Base-by-base conservation (phyloP, 2,888 invertebrate species). In the Laspeyria flexula region DNA sequence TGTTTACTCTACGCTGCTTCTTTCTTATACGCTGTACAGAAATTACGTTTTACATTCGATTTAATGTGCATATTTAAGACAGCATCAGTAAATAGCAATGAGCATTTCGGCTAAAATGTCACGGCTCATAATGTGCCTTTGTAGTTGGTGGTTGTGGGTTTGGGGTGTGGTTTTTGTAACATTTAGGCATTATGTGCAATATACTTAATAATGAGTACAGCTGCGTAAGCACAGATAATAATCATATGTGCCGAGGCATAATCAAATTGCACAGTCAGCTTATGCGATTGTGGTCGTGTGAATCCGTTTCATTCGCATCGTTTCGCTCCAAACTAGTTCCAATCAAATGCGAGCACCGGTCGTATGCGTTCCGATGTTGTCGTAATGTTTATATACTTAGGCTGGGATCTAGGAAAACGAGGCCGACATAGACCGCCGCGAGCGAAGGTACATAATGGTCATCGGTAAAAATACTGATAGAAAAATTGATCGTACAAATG, bases 161-260 rank as follows among this genome's bases (percentile, higher is more conserved):
- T n/a, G n/a, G n/a, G n/a, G n/a, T n/a, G n/a, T n/a, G 52, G 55
- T 59, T 68, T 64, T 47, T 60, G 60, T 61, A 54, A 60, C 58
- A 58, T 64, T 56, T 54, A 62, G 62, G 66, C 57, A 60, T 64
- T 65, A 71, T 59, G 60, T 40, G 53, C 48, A 63, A 73, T 73
- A 60, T 73, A 67, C 59, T 63, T 70, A 73, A 65, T 69, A 66
- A 74, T 63, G 65, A 65, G 71, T 63, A 73, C 56, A 55, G 67
- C 67, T 72, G 71, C 68, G 72, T 74, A 69, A 76, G 73, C 64
- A 68, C 65, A 62, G 76, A 75, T 74, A 76, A 75, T 75, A 68
- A 76, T 75, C 67, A 73, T 55, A 64, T 62, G 55, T 69, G 63
- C 55, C 52, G 62, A 58, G 61, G 57, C 47, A 56, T 53, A 64